A percentile compares a stretch with the other conserved stretches of the same genome.
Conservation (phyloP, 1,140 invertebrate species). For the Nomia melanderi region DNA sequence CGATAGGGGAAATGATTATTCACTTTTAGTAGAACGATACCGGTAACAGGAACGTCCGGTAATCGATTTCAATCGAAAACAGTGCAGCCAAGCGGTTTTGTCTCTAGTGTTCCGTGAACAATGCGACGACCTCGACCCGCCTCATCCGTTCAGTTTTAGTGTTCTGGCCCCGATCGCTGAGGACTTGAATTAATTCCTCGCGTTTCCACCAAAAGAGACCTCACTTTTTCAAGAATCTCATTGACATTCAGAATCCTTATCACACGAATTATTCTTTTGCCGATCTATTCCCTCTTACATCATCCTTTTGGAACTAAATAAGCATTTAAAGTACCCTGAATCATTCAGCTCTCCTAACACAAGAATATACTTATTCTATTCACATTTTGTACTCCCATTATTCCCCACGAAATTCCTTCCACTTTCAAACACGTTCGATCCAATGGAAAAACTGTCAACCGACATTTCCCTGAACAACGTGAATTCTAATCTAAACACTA, state of each 20-base stretch:
- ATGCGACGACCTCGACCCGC: slow-evolving; percentile 70
- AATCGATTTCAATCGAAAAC: slow-evolving; percentile 71
- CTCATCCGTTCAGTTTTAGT: slow-evolving; percentile 72
- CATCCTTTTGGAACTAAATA: too few species aligned
- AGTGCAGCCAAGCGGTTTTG: slow-evolving; percentile 45
- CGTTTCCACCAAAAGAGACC: background rate
- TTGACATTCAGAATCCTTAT: background rate
- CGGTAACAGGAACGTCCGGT: slow-evolving; percentile 60
- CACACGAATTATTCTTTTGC: too few species aligned
- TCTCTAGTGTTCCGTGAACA: slow-evolving; percentile 40
- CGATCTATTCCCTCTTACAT: too few species aligned
- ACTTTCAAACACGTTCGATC: too few species aligned
- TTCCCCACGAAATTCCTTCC: too few species aligned
- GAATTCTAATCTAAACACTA: too few species aligned
- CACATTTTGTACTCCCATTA: too few species aligned
- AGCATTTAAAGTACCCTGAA: too few species aligned
- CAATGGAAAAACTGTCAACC: too few species aligned
- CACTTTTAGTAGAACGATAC: slow-evolving; percentile 4
- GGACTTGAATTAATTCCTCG: background rate
- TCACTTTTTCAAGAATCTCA: background rate
- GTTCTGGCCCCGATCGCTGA: background rate
- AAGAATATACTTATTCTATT: too few species aligned
- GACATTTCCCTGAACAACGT: too few species aligned
- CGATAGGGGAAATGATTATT: slow-evolving; percentile 26
- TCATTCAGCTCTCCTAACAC: too few species aligned